Evolutionary conservation across 2,113 vertebrate genomes (phyloP).

Genomic region (Origma solitaria): DNA sequence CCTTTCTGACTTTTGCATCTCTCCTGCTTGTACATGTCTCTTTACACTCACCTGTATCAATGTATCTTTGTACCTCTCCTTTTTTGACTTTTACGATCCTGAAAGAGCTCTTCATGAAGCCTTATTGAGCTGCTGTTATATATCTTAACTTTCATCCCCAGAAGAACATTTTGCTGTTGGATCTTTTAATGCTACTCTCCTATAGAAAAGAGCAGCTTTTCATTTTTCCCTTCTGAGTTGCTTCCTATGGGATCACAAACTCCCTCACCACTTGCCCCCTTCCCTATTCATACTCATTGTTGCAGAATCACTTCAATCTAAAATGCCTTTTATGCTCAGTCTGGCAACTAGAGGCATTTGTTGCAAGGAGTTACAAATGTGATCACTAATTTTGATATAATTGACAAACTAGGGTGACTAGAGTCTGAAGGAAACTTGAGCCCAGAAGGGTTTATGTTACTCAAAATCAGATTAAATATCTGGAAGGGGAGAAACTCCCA

Average conservation of each 20-base stretch:
- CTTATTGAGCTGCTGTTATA: background rate
- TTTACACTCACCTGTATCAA: background rate
- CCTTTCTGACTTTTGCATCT: background rate
- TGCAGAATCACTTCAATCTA: slow-evolving; percentile 3
- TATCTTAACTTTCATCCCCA: background rate
- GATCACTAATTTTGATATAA: slow-evolving; percentile 37
- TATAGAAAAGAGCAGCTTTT: background rate
- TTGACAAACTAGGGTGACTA: background rate
- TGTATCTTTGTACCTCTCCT: background rate
- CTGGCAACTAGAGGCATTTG: background rate
- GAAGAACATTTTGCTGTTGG: background rate
- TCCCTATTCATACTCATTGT: background rate
- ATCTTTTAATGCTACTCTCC: background rate
- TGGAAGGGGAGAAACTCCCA: background rate
- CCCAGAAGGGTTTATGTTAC: background rate
- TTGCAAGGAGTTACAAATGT: background rate
- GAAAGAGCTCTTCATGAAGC: slow-evolving; percentile 12
- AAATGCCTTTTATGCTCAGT: slow-evolving; percentile 5
- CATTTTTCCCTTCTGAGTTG: background rate
- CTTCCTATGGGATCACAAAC: slow-evolving; percentile 13
- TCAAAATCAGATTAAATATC: slow-evolving; percentile 11
- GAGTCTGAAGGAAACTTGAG: background rate
- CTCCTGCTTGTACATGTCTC: background rate
- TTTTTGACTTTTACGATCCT: background rate
- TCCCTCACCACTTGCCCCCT: background rate